These are phyloP conservation scores for Pseudomyrmex cubaensis DNA, from an alignment of 1,140 invertebrate species.

Conservation along the genomic window DNA sequence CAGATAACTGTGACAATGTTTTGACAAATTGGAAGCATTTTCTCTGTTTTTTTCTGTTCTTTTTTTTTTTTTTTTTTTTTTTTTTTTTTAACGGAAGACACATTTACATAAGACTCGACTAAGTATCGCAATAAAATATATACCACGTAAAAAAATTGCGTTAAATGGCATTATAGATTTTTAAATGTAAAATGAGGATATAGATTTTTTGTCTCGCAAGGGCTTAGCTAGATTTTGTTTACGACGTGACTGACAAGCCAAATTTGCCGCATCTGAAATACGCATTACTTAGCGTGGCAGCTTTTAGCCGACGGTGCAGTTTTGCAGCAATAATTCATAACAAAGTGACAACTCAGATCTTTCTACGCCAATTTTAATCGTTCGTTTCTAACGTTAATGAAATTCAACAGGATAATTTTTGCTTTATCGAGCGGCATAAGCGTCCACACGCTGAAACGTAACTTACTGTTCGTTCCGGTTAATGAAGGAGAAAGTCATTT, in stretches of 20 bases:
- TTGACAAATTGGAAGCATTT: neutral
- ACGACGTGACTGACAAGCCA: neutral
- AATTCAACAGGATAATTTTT: neutral
- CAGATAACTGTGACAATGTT: neutral
- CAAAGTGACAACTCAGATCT: conserved; percentile 1
- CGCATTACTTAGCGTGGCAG: neutral
- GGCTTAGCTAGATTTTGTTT: neutral
- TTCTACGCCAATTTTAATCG: conserved; percentile 19
- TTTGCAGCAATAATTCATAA: conserved; percentile 30
- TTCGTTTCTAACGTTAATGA: neutral
- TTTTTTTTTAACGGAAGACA: neutral
- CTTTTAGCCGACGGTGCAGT: neutral
- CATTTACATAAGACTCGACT: neutral
- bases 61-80: neutral
- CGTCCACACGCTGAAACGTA: conserved; percentile 30
- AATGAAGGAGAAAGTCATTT: conserved; percentile 56
- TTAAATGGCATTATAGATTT: neutral
- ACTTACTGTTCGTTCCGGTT: conserved; percentile 44
- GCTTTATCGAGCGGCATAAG: conserved; percentile 28
- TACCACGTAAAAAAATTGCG: neutral
- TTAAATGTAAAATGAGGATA: too few species aligned
- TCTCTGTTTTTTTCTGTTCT: neutral
- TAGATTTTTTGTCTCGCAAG: neutral
- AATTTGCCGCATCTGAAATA: neutral
- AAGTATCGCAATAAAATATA: too few species aligned